Conservation (phyloP, 2,888 invertebrate species). For the Drosophila helvetica region DNA sequence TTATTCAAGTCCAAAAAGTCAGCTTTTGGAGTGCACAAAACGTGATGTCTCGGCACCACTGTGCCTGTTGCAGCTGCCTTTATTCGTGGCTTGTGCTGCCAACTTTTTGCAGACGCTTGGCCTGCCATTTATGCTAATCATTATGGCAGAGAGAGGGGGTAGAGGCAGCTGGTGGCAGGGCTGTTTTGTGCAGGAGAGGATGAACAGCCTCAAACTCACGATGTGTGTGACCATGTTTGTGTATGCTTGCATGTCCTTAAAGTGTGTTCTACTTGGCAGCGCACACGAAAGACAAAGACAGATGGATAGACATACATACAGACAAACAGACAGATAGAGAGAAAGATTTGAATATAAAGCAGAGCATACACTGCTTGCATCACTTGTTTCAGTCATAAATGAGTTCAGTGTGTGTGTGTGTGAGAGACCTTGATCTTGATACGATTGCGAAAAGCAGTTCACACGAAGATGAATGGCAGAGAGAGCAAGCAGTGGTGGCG, state of each 20-base stretch:
- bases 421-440: slow-evolving; percentile 40
- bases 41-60: neutral
- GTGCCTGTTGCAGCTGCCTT: slow-evolving; percentile 1
- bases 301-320: neutral
- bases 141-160: slow-evolving; percentile 4
- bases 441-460: neutral
- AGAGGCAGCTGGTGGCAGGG: too few relatives aligned
- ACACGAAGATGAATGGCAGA: neutral
- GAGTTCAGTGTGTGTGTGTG: slow-evolving; percentile 17
- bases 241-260: slow-evolving; percentile 38
- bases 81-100: neutral
- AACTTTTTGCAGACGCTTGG: slow-evolving; percentile 12
- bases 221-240: slow-evolving; percentile 19
- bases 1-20: too few relatives aligned
- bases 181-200: neutral
- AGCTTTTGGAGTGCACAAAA: too few relatives aligned
- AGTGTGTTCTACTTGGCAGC: slow-evolving; percentile 24
- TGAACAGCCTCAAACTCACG: neutral
- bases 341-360: slow-evolving; percentile 31
- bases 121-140: slow-evolving; percentile 44
- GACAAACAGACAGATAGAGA: neutral
- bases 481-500: neutral
- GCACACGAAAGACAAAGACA: neutral
- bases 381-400: slow-evolving; percentile 43
- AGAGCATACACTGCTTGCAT: slow-evolving; percentile 13